Evolutionary conservation across 2,888 invertebrate genomes (phyloP).

Genomic region (Papilio protenor): DNA sequence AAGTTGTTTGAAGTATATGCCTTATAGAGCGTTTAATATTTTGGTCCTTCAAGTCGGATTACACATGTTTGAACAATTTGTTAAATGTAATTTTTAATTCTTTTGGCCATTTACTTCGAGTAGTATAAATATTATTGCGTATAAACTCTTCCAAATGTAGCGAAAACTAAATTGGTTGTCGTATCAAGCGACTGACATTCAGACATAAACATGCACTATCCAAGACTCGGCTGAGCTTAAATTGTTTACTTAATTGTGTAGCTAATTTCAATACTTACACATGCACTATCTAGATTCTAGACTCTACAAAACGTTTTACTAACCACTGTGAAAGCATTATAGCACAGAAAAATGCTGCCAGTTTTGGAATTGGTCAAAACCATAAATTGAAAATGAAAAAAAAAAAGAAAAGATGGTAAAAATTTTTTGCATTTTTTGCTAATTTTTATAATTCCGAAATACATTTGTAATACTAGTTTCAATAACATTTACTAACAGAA

Average conservation of each 20-base stretch:
- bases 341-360: neutral
- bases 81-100: too few species aligned
- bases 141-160: slow-evolving; percentile 29
- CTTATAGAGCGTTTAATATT: too few species aligned
- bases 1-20: too few species aligned
- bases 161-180: slow-evolving; percentile 43
- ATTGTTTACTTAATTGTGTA: slow-evolving; percentile 42
- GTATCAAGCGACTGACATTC: slow-evolving; percentile 39
- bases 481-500: neutral
- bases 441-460: neutral
- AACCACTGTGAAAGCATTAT: neutral
- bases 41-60: too few species aligned
- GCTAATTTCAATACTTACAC: slow-evolving; percentile 41
- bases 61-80: too few species aligned
- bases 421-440: neutral
- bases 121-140: slow-evolving; percentile 35
- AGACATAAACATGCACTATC: slow-evolving; percentile 41
- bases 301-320: neutral
- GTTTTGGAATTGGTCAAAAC: too few species aligned
- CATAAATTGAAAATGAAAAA: too few species aligned
- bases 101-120: neutral
- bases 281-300: slow-evolving; percentile 13
- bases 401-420: too few species aligned
- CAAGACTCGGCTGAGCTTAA: slow-evolving; percentile 34
- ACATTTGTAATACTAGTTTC: neutral